phyloP scores from a whole-genome alignment of 2,888 invertebrate genomes.

The Eustalomyia histrio region DNA sequence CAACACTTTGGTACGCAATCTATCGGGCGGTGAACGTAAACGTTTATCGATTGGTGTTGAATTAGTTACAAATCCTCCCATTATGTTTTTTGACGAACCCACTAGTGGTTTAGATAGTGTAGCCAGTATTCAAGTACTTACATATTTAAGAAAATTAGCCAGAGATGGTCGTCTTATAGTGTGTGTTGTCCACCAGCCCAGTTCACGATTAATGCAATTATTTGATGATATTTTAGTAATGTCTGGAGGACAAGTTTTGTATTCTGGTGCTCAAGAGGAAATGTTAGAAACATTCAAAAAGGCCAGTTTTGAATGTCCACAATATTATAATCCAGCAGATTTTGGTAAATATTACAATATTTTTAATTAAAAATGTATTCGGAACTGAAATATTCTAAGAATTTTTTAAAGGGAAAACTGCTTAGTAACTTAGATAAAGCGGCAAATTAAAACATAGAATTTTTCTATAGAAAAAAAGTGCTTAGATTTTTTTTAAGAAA shows the following conservation, averaged over 20 bases:
- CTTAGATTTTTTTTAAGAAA: too few species aligned
- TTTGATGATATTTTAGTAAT: conserved; percentile 92
- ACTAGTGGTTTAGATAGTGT: conserved; percentile 92
- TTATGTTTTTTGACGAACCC: conserved; percentile 97
- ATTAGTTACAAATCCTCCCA: conserved; percentile 92
- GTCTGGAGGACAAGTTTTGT: conserved; percentile 87
- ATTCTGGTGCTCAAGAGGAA: conserved; percentile 87
- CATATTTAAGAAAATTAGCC: conserved; percentile 88
- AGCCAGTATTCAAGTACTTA: conserved; percentile 89
- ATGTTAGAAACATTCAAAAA: conserved; percentile 86
- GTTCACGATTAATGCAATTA: conserved; percentile 90
- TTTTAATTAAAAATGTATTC: background rate
- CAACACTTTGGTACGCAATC: conserved; percentile 84
- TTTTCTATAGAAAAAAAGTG: too few species aligned
- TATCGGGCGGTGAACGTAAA: conserved; percentile 95
- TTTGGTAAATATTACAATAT: conserved; percentile 82
- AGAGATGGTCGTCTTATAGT: conserved; percentile 90
- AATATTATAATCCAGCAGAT: conserved; percentile 94
- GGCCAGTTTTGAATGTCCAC: conserved; percentile 87
- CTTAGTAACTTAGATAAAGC: too few species aligned
- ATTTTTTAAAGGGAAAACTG: too few species aligned
- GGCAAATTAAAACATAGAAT: too few species aligned
- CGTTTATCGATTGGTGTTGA: conserved; percentile 93
- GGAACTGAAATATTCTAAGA: too few species aligned
- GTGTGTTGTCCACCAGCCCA: conserved; percentile 95